phyloP scores from a whole-genome alignment of 2,797 vertebrate genomes.

The Pelochelys cantorii region DNA sequence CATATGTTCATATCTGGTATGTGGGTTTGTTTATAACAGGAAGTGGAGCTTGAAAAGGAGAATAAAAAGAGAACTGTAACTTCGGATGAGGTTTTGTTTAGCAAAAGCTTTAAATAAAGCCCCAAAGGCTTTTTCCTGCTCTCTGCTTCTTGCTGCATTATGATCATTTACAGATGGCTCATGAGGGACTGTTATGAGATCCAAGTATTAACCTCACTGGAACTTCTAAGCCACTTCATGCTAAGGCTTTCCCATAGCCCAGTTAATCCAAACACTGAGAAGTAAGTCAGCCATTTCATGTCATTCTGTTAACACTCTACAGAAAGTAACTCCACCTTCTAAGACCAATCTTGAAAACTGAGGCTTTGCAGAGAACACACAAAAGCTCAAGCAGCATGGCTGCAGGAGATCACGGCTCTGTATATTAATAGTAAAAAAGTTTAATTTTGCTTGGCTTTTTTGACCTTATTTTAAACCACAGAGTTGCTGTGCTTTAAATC shows the following conservation, averaged over 20 bases:
- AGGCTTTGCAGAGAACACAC: constrained; percentile 22
- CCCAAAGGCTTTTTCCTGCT: constrained; percentile 52
- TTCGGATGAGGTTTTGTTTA: constrained; percentile 69
- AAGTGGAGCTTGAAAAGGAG: constrained; percentile 62
- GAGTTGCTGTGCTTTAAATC: constrained; percentile 40
- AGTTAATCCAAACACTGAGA: constrained; percentile 70
- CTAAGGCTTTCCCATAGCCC: not conserved
- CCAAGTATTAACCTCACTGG: constrained; percentile 46
- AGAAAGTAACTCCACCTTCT: constrained; percentile 21
- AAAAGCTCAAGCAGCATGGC: not conserved
- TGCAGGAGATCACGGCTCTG: not conserved
- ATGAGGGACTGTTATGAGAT: constrained; percentile 47
- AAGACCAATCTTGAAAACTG: constrained; percentile 17
- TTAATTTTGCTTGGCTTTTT: constrained; percentile 20
- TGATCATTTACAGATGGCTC: constrained; percentile 78
- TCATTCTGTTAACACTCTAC: constrained; percentile 42
- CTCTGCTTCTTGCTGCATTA: constrained; percentile 62
- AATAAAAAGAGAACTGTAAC: constrained; percentile 71
- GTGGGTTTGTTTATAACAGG: constrained; percentile 61
- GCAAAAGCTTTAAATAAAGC: constrained; percentile 66
- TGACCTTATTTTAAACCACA: constrained; percentile 31
- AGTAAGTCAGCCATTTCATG: constrained; percentile 63
- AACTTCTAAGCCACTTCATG: constrained; percentile 40
- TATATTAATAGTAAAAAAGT: constrained; percentile 20
- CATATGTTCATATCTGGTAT: constrained; percentile 54